Base-by-base conservation (phyloP, 2,113 vertebrate genomes). In the Silurus glanis region DNA sequence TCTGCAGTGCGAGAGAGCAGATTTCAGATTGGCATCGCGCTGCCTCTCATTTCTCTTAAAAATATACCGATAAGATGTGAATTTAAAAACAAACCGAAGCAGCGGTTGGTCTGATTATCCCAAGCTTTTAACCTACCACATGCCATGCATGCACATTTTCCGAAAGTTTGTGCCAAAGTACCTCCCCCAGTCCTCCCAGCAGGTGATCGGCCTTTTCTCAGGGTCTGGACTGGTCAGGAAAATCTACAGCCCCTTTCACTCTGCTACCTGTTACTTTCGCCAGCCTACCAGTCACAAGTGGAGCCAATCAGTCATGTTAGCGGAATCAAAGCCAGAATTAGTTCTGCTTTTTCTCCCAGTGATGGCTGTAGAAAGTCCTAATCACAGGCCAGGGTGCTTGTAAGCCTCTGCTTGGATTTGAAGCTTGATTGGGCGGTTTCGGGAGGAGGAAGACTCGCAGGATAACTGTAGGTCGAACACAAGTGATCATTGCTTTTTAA, bases 51-150 rank as follows among this genome's bases (percentile, higher is more conserved):
- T 83, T 85, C 17, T 61, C 72, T 67, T 37, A 23, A 80, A 62
- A 71, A 85, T 84, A 47, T 66, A 62, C 80, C 62, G 84, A 83
- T 89, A 47, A 86, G 82, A 87, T 87, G 85, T 85, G 83, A 82
- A 62, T 86, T 82, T 56, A 74, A 88, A 74, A 85, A 69, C 53
- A 25, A 83, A 61, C 64, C 6, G 6, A 62, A 59, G 80, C 86
- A 86, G 59, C 5, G 45, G 75, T 76, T 76, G 49, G 28, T 28
- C 64, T 84, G 78, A 87, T 88, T 86, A 83, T 83, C 62, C 78
- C 12, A 28, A 49, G 13, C 86, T 56, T 49, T 56, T 55, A n/a
- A 80, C 64, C 80, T 45, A 25, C 79, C 64, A 66, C 82, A 28
- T 69, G 76, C 28, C 49, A 53, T 28, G 71, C 28, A 28, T 58